Conservation (phyloP, 2,113 vertebrate genomes). For the Tyto alba region DNA sequence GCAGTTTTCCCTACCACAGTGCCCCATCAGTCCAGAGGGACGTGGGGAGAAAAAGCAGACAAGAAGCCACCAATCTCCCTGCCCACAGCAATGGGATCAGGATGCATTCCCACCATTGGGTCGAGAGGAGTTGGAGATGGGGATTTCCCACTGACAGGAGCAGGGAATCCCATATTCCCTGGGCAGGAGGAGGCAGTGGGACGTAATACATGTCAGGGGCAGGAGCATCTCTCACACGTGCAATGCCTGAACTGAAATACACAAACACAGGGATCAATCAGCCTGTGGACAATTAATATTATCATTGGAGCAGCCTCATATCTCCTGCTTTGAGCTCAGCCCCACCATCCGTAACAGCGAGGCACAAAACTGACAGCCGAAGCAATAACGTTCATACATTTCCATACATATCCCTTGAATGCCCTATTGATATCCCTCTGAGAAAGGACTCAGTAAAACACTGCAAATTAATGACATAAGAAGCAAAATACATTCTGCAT, state of each 20-base stretch:
- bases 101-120: neutral
- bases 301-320: neutral
- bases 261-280: neutral
- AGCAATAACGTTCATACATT: neutral
- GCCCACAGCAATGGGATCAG: neutral
- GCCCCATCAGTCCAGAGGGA: neutral
- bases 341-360: neutral
- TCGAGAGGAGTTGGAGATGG: neutral
- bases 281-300: neutral
- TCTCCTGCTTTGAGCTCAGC: neutral
- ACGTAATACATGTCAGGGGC: neutral
- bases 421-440: neutral
- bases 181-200: neutral
- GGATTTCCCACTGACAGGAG: neutral
- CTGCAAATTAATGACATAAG: slow-evolving; percentile 26
- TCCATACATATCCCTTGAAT: neutral
- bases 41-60: neutral
- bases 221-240: neutral
- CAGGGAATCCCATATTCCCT: neutral
- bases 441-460: slow-evolving; percentile 25
- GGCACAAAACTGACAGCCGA: neutral
- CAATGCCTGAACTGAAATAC: neutral
- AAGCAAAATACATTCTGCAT: slow-evolving; percentile 32
- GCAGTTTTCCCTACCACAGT: neutral
- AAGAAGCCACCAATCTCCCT: neutral